A percentile compares a stretch with the other conserved stretches of the same genome.
Evolutionary conservation across 2,797 vertebrate species (phyloP).

Genomic region (Acipenser oxyrinchus): DNA sequence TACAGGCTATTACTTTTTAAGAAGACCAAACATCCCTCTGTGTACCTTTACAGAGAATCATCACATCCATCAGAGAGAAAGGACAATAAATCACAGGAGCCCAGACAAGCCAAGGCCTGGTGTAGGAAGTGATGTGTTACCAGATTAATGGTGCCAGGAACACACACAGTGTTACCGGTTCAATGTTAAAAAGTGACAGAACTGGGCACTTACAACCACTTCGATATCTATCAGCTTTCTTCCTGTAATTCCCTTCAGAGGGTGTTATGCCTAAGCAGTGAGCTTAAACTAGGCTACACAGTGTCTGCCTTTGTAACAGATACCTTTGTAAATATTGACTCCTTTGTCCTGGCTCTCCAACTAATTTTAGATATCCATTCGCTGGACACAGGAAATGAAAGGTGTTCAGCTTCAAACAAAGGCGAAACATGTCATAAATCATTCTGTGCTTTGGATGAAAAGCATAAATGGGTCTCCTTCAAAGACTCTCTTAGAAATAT

Average conservation of each 20-base stretch:
- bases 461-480: slow-evolving; percentile 15
- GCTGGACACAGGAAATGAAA: slow-evolving; percentile 15
- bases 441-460: slow-evolving; percentile 18
- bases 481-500: not conserved
- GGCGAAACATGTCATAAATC: slow-evolving; percentile 20
- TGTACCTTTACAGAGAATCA: slow-evolving; percentile 32
- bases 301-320: slow-evolving; percentile 21
- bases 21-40: slow-evolving; percentile 21
- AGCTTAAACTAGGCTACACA: slow-evolving; percentile 27
- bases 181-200: slow-evolving; percentile 35
- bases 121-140: slow-evolving; percentile 35
- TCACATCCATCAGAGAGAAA: slow-evolving; percentile 25
- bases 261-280: slow-evolving; percentile 29
- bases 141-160: slow-evolving; percentile 52
- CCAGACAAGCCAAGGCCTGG: slow-evolving; percentile 32
- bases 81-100: slow-evolving; percentile 19
- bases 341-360: slow-evolving; percentile 23
- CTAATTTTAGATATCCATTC: slow-evolving; percentile 43
- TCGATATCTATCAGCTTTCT: slow-evolving; percentile 26
- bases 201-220: slow-evolving; percentile 30
- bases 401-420: slow-evolving; percentile 3
- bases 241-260: slow-evolving; percentile 23
- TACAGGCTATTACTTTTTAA: slow-evolving; percentile 25
- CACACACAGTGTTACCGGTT: slow-evolving; percentile 40
- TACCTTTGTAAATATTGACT: slow-evolving; percentile 29